Evolutionary conservation across 2,888 invertebrate species (phyloP).

Genomic region (Philopedon plagiatum): DNA sequence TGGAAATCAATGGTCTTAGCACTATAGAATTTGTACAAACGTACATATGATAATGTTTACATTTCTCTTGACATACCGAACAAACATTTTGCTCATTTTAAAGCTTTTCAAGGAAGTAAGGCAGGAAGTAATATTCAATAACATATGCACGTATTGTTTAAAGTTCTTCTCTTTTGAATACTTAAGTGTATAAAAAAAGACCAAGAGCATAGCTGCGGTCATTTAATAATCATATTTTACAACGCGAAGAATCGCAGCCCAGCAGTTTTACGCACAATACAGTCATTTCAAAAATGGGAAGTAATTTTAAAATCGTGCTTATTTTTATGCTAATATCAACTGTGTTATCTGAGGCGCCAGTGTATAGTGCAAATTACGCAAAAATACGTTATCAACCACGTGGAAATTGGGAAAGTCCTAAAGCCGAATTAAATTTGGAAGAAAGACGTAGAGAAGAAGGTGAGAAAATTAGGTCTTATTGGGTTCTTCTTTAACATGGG

Average conservation of each 20-base stretch:
- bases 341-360: conserved; percentile 1
- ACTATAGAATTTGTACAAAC: too few relatives aligned
- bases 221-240: neutral
- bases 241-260: neutral
- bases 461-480: conserved; percentile 15
- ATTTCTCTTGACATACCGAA: neutral
- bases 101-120: neutral
- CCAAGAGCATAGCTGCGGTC: neutral
- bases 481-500: neutral
- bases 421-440: conserved; percentile 31
- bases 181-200: conserved; percentile 6
- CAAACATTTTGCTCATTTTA: conserved; percentile 1
- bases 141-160: conserved; percentile 9
- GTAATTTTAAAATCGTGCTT: neutral
- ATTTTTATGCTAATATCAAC: neutral
- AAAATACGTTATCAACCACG: conserved; percentile 23
- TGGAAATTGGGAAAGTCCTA: conserved; percentile 1
- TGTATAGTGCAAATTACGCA: conserved; percentile 26
- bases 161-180: conserved; percentile 17
- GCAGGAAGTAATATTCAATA: conserved; percentile 13
- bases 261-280: too few relatives aligned
- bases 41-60: neutral
- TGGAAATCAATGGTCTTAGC: too few relatives aligned
- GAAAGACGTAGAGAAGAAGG: conserved; percentile 25
- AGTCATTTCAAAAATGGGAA: neutral